Percentiles rank a stretch among this genome's conserved stretches.
These are phyloP conservation scores for Drosophila tristis DNA, from an alignment of 1,140 invertebrate species.

Conservation along the genomic window DNA sequence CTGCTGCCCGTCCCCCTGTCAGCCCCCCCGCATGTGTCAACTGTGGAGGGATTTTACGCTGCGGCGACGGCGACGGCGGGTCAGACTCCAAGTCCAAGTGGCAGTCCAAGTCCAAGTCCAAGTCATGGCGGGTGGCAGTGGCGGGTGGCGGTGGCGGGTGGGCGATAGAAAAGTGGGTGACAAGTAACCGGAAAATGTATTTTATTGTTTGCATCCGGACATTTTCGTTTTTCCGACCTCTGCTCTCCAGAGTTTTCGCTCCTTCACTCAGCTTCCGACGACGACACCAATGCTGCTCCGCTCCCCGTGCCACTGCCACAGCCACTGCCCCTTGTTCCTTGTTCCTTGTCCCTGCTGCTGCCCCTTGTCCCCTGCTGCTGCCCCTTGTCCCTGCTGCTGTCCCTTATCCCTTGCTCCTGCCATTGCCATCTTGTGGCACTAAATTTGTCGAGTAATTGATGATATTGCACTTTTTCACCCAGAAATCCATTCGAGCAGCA, in stretches of 20 bases:
- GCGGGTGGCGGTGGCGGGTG: background rate
- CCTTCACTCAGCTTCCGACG: background rate
- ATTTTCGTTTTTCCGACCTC: slow-evolving; percentile 69
- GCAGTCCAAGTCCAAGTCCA: no score
- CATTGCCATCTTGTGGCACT: slow-evolving; percentile 37
- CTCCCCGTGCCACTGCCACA: background rate
- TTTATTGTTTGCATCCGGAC: slow-evolving; percentile 82
- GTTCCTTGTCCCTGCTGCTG: background rate
- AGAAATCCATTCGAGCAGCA: slow-evolving; percentile 5
- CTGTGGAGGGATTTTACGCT: slow-evolving; percentile 60
- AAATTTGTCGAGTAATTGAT: slow-evolving; percentile 81
- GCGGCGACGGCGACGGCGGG: background rate
- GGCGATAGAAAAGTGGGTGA: slow-evolving; percentile 73
- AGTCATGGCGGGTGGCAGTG: no score
- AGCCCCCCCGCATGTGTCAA: slow-evolving; percentile 76
- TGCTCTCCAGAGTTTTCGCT: slow-evolving; percentile 2
- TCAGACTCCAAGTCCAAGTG: background rate
- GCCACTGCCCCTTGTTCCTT: background rate
- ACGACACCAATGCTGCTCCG: background rate
- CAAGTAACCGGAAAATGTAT: slow-evolving; percentile 83
- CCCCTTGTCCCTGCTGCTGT: background rate
- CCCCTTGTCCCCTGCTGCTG: background rate
- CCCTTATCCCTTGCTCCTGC: no score
- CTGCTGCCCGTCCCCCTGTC: slow-evolving; percentile 24
- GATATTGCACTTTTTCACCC: slow-evolving; percentile 73